Base-by-base conservation (phyloP, 2,797 vertebrate species). In the Sebastolobus altivelis region DNA sequence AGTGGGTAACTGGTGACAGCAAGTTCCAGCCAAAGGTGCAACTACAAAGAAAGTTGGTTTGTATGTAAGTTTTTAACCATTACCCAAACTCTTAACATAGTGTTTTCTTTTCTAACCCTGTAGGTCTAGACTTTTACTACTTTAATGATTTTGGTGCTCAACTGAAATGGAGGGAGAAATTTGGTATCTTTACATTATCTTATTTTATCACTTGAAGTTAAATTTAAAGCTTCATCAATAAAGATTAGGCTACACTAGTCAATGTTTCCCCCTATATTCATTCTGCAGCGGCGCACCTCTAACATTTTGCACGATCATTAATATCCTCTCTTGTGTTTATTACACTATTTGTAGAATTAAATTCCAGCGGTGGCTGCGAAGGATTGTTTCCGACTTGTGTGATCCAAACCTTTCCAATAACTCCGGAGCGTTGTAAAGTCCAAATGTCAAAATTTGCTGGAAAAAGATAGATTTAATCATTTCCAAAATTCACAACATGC, bases 41-140 rank as follows among this genome's bases (percentile, higher is more conserved):
- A 43, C 63, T 71, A 58, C 72, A 85, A 61, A 78, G 37, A 37
- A 61, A 70, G 75, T 60, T 37, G 22, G 25, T 67, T 56, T 77
- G 9, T 18, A 20, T 60, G 6, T 5, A 31, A 8, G 6, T 40
- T 27, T 74, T 74, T 3, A 65, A 54, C 29, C 20, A 52, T 66
- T 13, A 1, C 12, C 27, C 14, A 33, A 25, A 72, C 16, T n/a
- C 40, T 13, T 14, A 66, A 33, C 16, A 10, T 43, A 1, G 7
- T 62, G 5, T 9, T 75, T 65, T 56, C 31, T 1, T 27, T 66
- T 71, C 3, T 33, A 20, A 20, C 4, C 5, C 2, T 52, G 18
- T 54, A 62, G 25, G 3, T 61, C 4, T 54, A 16, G 7, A 46
- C 18, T 29, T 13, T n/a, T 56, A 25, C 52, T 31, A 3, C 56